phyloP scores from a whole-genome alignment of 2,113 vertebrate genomes.

The Tragelaphus scriptus region DNA sequence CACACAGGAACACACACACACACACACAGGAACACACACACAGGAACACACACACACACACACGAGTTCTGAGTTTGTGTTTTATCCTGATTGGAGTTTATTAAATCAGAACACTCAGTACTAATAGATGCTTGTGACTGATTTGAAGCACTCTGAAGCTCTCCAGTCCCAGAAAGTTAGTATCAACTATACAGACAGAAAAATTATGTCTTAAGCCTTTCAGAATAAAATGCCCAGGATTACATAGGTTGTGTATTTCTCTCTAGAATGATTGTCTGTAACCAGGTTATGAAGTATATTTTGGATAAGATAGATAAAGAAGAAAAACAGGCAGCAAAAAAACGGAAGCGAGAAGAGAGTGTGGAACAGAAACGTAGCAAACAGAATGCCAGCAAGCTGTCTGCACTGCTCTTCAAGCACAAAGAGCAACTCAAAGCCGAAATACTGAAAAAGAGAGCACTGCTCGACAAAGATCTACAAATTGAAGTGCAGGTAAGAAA shows the following conservation, averaged over 20 bases:
- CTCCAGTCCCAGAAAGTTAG: not conserved
- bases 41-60: not conserved
- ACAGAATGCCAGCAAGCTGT: conserved; percentile 95
- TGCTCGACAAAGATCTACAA: conserved; percentile 98
- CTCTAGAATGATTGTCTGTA: conserved; percentile 97
- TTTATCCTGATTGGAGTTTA: not conserved
- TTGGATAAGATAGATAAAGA: conserved; percentile 99
- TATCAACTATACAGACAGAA: not conserved
- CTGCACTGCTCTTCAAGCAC: conserved; percentile 96
- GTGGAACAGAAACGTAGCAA: conserved; percentile 98
- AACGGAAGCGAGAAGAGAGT: conserved; percentile 94
- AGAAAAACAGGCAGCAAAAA: conserved; percentile 97
- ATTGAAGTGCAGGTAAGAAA: conserved; percentile 93
- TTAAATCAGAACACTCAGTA: not conserved
- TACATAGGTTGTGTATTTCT: conserved; percentile 67
- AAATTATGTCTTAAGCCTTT: not conserved
- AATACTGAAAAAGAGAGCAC: conserved; percentile 96
- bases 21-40: not conserved
- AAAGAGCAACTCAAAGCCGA: conserved; percentile 98
- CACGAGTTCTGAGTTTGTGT: not conserved
- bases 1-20: not conserved
- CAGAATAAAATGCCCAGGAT: not conserved
- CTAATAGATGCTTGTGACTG: not conserved
- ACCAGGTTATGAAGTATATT: conserved; percentile 99
- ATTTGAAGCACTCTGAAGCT: not conserved